Evolutionary conservation across 2,113 vertebrate species (phyloP).

Genomic region (Brienomyrus longianalis): DNA sequence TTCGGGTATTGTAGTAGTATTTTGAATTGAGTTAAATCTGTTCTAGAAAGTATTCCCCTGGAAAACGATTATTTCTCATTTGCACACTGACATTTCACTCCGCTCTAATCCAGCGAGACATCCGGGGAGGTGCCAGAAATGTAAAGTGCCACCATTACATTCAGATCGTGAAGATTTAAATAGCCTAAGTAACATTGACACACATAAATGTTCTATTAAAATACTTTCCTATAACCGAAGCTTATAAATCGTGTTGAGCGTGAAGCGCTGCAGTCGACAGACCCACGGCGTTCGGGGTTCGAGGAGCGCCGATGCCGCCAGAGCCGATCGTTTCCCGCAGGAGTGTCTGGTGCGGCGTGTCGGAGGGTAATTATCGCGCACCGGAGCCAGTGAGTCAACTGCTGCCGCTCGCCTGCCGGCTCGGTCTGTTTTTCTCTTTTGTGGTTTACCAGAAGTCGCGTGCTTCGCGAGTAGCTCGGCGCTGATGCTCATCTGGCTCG

Average conservation of each 20-base stretch:
- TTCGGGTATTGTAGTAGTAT: not conserved
- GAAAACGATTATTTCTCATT: not conserved
- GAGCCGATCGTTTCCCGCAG: not conserved
- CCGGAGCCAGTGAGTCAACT: not conserved
- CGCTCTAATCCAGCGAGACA: not conserved
- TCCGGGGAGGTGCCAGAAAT: not conserved
- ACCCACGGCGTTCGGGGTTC: not conserved
- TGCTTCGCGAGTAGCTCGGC: not conserved
- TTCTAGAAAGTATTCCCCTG: not conserved
- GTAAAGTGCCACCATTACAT: not conserved
- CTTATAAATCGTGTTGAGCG: not conserved
- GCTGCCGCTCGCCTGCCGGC: not conserved
- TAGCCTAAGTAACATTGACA: not conserved
- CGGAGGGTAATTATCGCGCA: not conserved
- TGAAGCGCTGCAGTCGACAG: not conserved
- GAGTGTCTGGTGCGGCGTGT: not conserved
- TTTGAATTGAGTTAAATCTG: not conserved
- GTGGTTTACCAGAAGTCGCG: not conserved
- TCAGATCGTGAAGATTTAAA: not conserved
- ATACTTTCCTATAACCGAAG: not conserved
- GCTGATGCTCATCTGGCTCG: not conserved
- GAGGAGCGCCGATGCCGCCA: not conserved
- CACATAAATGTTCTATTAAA: not conserved
- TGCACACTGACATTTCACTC: not conserved
- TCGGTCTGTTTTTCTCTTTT: not conserved